Evolutionary conservation across 2,888 invertebrate genomes (phyloP).

Genomic region (Eupithecia centaureata): DNA sequence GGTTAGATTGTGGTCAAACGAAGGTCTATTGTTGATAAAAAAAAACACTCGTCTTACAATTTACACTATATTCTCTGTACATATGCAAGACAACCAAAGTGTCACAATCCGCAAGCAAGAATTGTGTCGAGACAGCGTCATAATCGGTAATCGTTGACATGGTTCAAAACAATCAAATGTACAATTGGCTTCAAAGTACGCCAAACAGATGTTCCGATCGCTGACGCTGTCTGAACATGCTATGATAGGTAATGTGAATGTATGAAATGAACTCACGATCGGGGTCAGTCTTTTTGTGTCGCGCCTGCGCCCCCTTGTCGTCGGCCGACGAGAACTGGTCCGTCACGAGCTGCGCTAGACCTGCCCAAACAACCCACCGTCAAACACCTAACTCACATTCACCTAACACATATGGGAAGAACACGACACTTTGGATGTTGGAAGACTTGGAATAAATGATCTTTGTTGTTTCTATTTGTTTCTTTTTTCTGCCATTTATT

Average conservation of each 20-base stretch:
- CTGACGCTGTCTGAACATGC: not conserved
- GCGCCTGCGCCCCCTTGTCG: conserved; percentile 56
- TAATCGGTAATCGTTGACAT: not conserved
- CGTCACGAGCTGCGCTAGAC: conserved; percentile 77
- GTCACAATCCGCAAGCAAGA: not conserved
- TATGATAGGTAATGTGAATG: conserved; percentile 9
- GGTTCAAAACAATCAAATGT: not conserved
- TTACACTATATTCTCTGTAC: not conserved
- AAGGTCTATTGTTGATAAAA: too few relatives aligned
- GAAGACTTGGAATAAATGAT: too few relatives aligned
- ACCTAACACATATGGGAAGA: not conserved
- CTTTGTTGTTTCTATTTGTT: not conserved
- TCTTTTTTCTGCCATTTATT: not conserved
- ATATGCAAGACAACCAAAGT: not conserved
- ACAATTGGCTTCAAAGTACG: not conserved
- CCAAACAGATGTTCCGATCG: not conserved
- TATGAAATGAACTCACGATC: conserved; percentile 56
- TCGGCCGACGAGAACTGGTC: conserved; percentile 72
- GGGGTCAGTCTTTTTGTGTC: conserved; percentile 51
- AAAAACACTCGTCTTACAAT: too few relatives aligned
- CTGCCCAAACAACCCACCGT: conserved; percentile 47
- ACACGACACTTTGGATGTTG: too few relatives aligned
- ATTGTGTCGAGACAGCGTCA: not conserved
- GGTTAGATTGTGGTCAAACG: too few relatives aligned
- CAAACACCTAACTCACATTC: not conserved